These are phyloP conservation scores for Papilio xuthus DNA, from an alignment of 1,140 invertebrate species.

Conservation along the genomic window DNA sequence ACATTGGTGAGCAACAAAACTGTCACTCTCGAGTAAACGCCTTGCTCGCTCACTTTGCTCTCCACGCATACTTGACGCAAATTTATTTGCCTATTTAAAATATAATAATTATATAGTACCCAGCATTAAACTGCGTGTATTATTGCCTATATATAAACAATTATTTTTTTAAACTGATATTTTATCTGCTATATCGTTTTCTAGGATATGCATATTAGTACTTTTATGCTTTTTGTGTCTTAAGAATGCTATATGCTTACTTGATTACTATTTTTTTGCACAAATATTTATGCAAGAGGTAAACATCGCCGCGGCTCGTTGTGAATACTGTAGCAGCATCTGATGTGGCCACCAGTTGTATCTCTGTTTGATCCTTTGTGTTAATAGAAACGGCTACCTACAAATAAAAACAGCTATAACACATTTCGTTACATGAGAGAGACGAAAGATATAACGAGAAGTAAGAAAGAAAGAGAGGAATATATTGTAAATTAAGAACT, in stretches of 20 bases:
- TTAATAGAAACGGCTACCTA: slow-evolving; percentile 73
- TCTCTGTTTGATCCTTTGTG: slow-evolving; percentile 65
- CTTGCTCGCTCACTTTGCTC: slow-evolving; percentile 67
- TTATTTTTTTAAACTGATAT: too few species aligned
- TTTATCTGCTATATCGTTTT: too few species aligned
- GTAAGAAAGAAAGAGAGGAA: too few species aligned
- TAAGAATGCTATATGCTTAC: slow-evolving; percentile 53
- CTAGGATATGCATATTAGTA: too few species aligned
- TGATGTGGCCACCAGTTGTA: slow-evolving; percentile 82
- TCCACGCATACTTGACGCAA: slow-evolving; percentile 70
- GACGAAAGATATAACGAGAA: background rate
- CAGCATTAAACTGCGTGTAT: too few species aligned
- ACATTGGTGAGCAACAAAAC: slow-evolving; percentile 83
- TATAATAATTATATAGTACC: background rate
- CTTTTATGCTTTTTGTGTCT: too few species aligned
- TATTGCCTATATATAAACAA: too few species aligned
- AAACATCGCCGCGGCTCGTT: slow-evolving; percentile 86
- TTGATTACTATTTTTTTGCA: slow-evolving; percentile 86
- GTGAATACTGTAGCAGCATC: slow-evolving; percentile 87
- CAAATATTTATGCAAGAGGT: slow-evolving; percentile 87
- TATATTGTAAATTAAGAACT: too few species aligned
- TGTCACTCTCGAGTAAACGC: slow-evolving; percentile 68
- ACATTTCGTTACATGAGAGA: background rate
- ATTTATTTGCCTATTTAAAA: slow-evolving; percentile 64
- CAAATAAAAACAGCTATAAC: slow-evolving; percentile 27